A percentile compares a stretch with the other conserved stretches of the same genome.
Evolutionary conservation across 1,140 invertebrate genomes (phyloP).

Genomic region (Portunus trituberculatus): DNA sequence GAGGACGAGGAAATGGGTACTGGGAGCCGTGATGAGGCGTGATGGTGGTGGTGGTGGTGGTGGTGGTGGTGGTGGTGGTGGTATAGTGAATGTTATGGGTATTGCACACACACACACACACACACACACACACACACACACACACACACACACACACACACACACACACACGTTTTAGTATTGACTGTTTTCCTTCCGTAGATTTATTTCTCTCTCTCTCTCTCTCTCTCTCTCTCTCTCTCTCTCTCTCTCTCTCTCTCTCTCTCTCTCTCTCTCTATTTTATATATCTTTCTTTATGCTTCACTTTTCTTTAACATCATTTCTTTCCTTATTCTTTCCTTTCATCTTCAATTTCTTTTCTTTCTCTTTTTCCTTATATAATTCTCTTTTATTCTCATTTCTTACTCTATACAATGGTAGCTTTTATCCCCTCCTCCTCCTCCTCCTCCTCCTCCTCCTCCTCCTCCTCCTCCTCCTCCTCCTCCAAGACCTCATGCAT

Average conservation of each 20-base stretch:
- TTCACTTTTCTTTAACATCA: background rate
- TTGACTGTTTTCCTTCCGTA: background rate
- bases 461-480: conserved; percentile 16
- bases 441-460: conserved; percentile 32
- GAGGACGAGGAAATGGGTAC: background rate
- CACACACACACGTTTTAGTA: background rate
- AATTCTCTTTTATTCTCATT: background rate
- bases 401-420: too few relatives aligned
- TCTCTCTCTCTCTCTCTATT: background rate
- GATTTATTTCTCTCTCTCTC: background rate
- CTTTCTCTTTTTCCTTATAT: background rate
- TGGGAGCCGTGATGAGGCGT: background rate
- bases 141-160: background rate
- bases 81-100: background rate
- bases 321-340: background rate
- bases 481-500: background rate
- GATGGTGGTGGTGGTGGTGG: background rate
- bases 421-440: conserved; percentile 15
- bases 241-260: too few relatives aligned
- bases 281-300: background rate
- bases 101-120: too few relatives aligned
- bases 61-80: conserved; percentile 6
- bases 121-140: too few relatives aligned
- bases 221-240: too few relatives aligned
- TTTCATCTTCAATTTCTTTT: background rate